Evolutionary conservation across 2,113 vertebrate species (phyloP).

Genomic region (Chroicocephalus ridibundus): DNA sequence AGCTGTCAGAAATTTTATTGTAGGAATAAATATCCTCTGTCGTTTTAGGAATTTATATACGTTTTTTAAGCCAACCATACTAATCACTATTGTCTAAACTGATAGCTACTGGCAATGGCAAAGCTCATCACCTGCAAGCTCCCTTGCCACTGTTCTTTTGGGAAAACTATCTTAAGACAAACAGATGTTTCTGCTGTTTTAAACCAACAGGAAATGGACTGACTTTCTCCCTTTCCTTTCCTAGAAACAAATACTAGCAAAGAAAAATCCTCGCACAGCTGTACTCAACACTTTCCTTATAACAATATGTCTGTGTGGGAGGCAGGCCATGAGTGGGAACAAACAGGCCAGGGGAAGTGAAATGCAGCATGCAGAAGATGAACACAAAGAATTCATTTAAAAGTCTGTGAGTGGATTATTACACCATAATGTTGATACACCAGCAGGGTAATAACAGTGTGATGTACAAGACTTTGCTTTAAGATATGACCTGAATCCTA

Average conservation of each 20-base stretch:
- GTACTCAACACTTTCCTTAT: constrained; percentile 43
- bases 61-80: not conserved
- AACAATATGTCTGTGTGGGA: constrained; percentile 55
- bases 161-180: constrained; percentile 62
- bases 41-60: not conserved
- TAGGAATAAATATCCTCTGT: constrained; percentile 5
- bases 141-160: constrained; percentile 62
- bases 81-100: constrained; percentile 55
- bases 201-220: constrained; percentile 71
- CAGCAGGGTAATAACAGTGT: not conserved
- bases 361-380: not conserved
- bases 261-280: constrained; percentile 66
- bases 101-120: constrained; percentile 69
- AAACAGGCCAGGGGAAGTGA: constrained; percentile 41
- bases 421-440: not conserved
- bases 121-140: constrained; percentile 71
- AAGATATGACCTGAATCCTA: not conserved
- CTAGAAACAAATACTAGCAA: constrained; percentile 64
- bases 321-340: constrained; percentile 48
- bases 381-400: constrained; percentile 28
- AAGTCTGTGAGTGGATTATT: not conserved
- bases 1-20: constrained; percentile 7
- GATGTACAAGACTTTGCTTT: not conserved
- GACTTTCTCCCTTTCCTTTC: constrained; percentile 68
- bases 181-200: constrained; percentile 71